These are phyloP conservation scores for Varecia variegata DNA, from an alignment of 2,797 vertebrate genomes.

Conservation along the genomic window DNA sequence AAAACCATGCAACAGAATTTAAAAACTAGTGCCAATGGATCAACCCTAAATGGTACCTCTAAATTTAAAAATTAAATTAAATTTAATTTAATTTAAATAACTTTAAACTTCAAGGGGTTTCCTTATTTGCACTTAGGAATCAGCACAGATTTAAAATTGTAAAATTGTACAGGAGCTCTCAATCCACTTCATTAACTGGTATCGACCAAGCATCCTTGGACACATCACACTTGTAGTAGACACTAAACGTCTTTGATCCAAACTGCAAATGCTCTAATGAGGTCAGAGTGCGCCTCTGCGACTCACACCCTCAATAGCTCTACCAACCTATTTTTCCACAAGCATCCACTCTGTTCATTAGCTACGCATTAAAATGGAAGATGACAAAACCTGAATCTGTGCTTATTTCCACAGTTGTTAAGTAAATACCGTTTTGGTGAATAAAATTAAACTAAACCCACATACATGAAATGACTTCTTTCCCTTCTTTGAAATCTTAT, in stretches of 20 bases:
- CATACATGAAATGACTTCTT: constrained; percentile 34
- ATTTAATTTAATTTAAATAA: neutral
- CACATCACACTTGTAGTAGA: neutral
- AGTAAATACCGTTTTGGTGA: constrained; percentile 68
- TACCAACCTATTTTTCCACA: neutral
- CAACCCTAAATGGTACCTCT: accelerated
- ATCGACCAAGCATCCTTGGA: neutral
- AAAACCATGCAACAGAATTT: neutral
- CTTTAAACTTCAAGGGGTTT: neutral
- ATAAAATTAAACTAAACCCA: constrained; percentile 64
- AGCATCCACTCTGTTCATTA: constrained; percentile 61
- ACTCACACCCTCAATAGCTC: neutral
- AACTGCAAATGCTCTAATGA: neutral
- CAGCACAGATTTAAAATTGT: neutral
- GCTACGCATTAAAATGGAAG: constrained; percentile 51
- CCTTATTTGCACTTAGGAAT: neutral
- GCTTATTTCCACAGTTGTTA: constrained; percentile 65
- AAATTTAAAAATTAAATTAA: neutral
- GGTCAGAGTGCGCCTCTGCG: neutral
- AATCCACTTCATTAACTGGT: neutral
- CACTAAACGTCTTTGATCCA: neutral
- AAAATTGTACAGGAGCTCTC: neutral
- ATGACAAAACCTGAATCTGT: constrained; percentile 55
- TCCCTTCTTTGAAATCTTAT: constrained; percentile 37
- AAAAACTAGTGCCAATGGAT: neutral